These are phyloP conservation scores for Ovis aries DNA, from an alignment of 2,113 vertebrate species.

Conservation along the genomic window DNA sequence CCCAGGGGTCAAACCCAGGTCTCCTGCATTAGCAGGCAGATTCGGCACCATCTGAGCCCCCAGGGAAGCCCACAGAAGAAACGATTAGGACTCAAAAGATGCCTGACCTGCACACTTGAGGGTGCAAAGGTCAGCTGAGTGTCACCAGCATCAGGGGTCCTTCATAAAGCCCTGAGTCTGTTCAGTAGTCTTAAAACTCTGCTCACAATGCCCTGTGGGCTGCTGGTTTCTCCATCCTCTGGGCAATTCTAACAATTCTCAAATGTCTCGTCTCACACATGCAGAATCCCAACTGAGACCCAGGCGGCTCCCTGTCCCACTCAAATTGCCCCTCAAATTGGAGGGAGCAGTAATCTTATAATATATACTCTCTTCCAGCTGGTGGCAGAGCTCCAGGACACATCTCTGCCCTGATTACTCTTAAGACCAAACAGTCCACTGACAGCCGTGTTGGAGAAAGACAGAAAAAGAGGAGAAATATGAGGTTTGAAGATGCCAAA, in stretches of 20 bases:
- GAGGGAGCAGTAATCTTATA: background rate
- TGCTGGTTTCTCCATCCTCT: background rate
- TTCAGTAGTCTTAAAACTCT: background rate
- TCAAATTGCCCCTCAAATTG: background rate
- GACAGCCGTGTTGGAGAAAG: background rate
- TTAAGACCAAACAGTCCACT: background rate
- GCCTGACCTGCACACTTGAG: background rate
- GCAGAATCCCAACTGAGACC: background rate
- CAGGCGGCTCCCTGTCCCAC: accelerated
- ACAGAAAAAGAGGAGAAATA: background rate
- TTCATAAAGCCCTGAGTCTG: background rate
- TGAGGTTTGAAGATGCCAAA: background rate
- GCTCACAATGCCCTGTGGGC: background rate
- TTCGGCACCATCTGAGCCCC: background rate
- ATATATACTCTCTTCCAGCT: background rate
- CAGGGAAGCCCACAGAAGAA: background rate
- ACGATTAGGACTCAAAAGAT: background rate
- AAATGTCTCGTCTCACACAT: accelerated
- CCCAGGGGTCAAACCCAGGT: background rate
- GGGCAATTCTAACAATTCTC: background rate
- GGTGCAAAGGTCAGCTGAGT: background rate
- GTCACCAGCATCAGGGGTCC: background rate
- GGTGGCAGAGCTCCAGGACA: background rate
- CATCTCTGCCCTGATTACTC: background rate
- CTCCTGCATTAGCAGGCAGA: background rate